These are phyloP conservation scores for Argyra leucocephala DNA, from an alignment of 2,888 invertebrate genomes.

Conservation along the genomic window DNA sequence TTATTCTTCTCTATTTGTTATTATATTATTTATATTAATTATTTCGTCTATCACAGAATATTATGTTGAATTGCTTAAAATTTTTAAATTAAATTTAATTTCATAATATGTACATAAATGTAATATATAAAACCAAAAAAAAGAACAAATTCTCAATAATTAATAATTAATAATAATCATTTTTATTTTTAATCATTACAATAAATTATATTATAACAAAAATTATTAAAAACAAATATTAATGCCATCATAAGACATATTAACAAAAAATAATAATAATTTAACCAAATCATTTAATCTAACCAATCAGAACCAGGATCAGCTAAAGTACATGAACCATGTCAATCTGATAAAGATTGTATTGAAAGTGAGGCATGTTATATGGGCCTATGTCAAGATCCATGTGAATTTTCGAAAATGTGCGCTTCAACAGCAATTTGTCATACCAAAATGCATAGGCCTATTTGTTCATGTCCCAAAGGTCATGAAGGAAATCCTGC, in stretches of 20 bases:
- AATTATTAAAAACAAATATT: slow-evolving; percentile 1
- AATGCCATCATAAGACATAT: neutral
- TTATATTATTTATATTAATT: too few relatives aligned
- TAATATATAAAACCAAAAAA: too few relatives aligned
- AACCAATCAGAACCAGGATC: slow-evolving; percentile 43
- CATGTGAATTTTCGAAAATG: slow-evolving; percentile 70
- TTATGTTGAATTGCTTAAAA: too few relatives aligned
- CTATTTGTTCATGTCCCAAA: slow-evolving; percentile 70
- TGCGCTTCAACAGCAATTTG: slow-evolving; percentile 69
- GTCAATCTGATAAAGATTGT: slow-evolving; percentile 75
- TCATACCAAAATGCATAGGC: slow-evolving; percentile 71
- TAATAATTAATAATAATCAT: too few relatives aligned
- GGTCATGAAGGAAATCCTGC: slow-evolving; percentile 75
- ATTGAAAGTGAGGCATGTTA: slow-evolving; percentile 74
- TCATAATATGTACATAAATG: too few relatives aligned
- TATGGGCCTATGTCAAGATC: slow-evolving; percentile 71
- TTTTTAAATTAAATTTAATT: too few relatives aligned
- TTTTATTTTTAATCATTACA: too few relatives aligned
- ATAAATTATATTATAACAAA: neutral
- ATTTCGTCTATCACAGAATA: too few relatives aligned
- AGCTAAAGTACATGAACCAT: slow-evolving; percentile 64
- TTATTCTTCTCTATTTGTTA: too few relatives aligned
- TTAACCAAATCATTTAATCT: neutral
- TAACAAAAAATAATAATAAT: neutral
- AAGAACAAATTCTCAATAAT: too few relatives aligned